These are phyloP conservation scores for Hippocampus mohnikei DNA, from an alignment of 2,113 vertebrate genomes.

Conservation along the genomic window DNA sequence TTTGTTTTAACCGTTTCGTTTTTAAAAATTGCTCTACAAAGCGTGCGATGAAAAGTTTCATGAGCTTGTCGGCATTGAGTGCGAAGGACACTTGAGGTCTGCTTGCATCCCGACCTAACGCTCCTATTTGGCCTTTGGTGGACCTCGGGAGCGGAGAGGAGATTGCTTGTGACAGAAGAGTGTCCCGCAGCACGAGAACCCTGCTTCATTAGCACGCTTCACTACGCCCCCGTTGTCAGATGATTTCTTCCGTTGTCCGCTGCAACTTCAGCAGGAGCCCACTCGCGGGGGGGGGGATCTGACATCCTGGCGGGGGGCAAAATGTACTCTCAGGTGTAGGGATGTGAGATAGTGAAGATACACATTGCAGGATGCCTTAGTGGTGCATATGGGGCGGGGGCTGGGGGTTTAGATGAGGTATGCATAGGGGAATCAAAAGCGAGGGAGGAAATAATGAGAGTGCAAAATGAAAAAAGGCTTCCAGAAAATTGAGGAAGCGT, in stretches of 20 bases:
- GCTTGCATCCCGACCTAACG: constrained; percentile 41
- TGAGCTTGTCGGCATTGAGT: constrained; percentile 1
- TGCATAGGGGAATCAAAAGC: background rate
- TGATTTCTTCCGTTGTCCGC: background rate
- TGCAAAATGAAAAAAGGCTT: constrained; percentile 27
- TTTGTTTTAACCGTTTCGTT: background rate
- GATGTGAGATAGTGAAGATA: constrained; percentile 3
- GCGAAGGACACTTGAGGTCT: constrained; percentile 44
- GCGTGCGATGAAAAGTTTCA: background rate
- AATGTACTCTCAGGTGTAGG: constrained; percentile 34
- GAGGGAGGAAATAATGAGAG: constrained; percentile 32
- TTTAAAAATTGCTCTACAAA: background rate
- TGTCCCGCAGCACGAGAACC: constrained; percentile 33
- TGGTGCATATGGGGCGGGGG: background rate
- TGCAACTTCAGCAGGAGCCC: constrained; percentile 4
- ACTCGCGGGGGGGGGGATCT: constrained; percentile 21
- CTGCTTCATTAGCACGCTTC: constrained; percentile 51
- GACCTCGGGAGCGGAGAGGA: constrained; percentile 39
- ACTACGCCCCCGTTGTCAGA: constrained; percentile 42
- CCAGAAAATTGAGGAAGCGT: constrained; percentile 30
- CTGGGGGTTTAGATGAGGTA: background rate
- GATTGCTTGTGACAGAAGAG: constrained; percentile 54
- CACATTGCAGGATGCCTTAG: background rate
- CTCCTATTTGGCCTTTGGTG: constrained; percentile 33
- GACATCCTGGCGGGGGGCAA: constrained; percentile 7